Base-by-base conservation (phyloP, 2,113 vertebrate genomes). In the Prochilodus magdalenae region DNA sequence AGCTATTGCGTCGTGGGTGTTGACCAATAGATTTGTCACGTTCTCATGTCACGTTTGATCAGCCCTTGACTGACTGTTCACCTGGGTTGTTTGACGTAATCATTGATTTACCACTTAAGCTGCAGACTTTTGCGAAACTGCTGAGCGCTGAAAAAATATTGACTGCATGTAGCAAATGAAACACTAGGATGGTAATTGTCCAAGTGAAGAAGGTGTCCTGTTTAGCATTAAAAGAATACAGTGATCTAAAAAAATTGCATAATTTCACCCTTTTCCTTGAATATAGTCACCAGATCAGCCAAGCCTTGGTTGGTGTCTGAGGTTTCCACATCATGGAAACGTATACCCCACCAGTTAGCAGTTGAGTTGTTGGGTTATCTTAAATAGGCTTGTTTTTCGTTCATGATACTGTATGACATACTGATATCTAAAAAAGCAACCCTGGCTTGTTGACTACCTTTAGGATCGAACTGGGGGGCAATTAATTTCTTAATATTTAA, bases 71-170 rank as follows among this genome's bases (percentile, higher is more conserved):
- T 55, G 24, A 66, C 13, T 47, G 62, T 40, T 81, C 40, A 27
- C 14, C 3, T 55, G 6, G 26, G 16, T 20, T 18, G 16, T 49
- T 47, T 82, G 63, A 55, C 22, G 24, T 51, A 57, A 73, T 78
- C 53, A 75, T 47, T 75, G 29, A 85, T 69, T 81, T 73, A 81
- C 70, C 30, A 70, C 11, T 59, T 57, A 36, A 33, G 47, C n/a
- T n/a, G 53, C 30, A 36, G 26, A 29, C 10, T n/a, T 67, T 44
- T 14, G 36, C 14, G 7, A 30, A 69, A 57, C 60, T 7, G 7
- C n/a, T 5, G 57, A 47, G 44, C 57, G 24, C 57, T 60, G 24
- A 26, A 11, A 8, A 26, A 26, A 60, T 55, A 55, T 22, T 55
- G 53, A 55, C 18, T 5, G 0, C 3, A 22, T 20, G n/a, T 22